These are phyloP conservation scores for Drosophila mayri DNA, from an alignment of 1,140 invertebrate genomes.

Conservation along the genomic window DNA sequence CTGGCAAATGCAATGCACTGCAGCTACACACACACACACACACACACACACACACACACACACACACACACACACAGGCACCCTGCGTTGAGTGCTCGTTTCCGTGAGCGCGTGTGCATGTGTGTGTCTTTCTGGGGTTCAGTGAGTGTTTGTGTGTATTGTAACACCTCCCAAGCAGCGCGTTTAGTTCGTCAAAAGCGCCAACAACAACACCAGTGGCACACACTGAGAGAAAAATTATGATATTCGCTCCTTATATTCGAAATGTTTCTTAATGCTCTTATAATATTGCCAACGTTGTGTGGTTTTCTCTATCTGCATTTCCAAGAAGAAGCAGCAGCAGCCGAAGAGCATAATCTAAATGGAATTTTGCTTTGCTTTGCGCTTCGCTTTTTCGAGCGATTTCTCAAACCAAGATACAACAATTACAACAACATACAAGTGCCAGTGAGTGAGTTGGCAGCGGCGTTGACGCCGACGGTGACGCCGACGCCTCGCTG, in stretches of 20 bases:
- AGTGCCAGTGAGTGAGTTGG: constrained; percentile 7
- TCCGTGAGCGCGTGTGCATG: constrained; percentile 11
- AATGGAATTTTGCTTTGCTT: constrained; percentile 71
- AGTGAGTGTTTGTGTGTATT: constrained; percentile 59
- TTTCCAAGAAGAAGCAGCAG: constrained; percentile 16
- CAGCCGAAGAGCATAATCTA: constrained; percentile 61
- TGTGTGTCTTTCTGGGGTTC: constrained; percentile 45
- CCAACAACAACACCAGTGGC: constrained; percentile 61
- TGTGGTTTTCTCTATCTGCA: constrained; percentile 3
- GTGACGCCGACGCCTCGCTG: constrained; percentile 19
- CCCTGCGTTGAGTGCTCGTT: constrained; percentile 31
- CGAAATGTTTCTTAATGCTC: too few species aligned
- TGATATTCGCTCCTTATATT: too few species aligned
- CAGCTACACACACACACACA: constrained; percentile 20
- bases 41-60: constrained; percentile 20
- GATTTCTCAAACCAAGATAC: constrained; percentile 74
- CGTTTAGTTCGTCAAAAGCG: constrained; percentile 64
- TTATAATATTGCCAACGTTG: not conserved
- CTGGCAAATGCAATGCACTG: constrained; percentile 62
- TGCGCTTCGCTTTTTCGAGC: constrained; percentile 62
- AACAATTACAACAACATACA: constrained; percentile 20
- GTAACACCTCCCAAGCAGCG: constrained; percentile 74
- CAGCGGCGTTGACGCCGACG: constrained; percentile 16
- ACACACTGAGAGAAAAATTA: constrained; percentile 9
- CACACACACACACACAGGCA: constrained; percentile 22